Conservation (phyloP, 2,888 invertebrate genomes). For the Craniophora ligustri region DNA sequence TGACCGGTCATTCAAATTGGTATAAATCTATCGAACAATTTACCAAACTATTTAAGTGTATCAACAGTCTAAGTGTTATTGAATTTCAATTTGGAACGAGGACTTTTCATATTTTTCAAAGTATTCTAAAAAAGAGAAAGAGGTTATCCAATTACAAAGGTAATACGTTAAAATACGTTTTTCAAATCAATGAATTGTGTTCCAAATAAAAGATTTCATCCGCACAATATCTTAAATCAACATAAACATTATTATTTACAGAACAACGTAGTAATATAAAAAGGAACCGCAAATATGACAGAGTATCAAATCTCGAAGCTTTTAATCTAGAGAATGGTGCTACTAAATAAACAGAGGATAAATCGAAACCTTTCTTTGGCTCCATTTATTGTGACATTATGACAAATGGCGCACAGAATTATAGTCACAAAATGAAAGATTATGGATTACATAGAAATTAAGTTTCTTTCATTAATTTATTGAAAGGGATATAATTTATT, state of each 20-base stretch:
- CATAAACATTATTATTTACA: slow-evolving; percentile 11
- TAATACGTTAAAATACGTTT: too few species aligned
- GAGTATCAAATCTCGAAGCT: slow-evolving; percentile 25
- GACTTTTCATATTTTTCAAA: too few species aligned
- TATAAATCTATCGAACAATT: too few species aligned
- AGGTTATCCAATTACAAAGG: too few species aligned
- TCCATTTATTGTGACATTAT: slow-evolving; percentile 46
- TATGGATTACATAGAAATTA: slow-evolving; percentile 20
- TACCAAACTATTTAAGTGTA: too few species aligned
- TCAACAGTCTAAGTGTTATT: too few species aligned
- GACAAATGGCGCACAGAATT: slow-evolving; percentile 32
- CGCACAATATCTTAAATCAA: slow-evolving; percentile 1
- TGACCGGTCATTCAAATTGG: too few species aligned
- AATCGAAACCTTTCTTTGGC: slow-evolving; percentile 43
- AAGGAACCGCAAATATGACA: slow-evolving; percentile 22
- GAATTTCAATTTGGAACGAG: too few species aligned
- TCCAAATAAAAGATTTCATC: not conserved
- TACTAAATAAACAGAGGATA: slow-evolving; percentile 38
- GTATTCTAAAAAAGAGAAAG: too few species aligned
- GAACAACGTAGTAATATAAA: slow-evolving; percentile 21
- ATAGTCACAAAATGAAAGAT: slow-evolving; percentile 20
- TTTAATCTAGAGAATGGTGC: slow-evolving; percentile 44
- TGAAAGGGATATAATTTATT: too few species aligned
- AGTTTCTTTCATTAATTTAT: too few species aligned
- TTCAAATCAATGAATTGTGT: too few species aligned